phyloP scores from a whole-genome alignment of 2,113 vertebrate genomes.

The Sinocyclocheilus anophthalmus region DNA sequence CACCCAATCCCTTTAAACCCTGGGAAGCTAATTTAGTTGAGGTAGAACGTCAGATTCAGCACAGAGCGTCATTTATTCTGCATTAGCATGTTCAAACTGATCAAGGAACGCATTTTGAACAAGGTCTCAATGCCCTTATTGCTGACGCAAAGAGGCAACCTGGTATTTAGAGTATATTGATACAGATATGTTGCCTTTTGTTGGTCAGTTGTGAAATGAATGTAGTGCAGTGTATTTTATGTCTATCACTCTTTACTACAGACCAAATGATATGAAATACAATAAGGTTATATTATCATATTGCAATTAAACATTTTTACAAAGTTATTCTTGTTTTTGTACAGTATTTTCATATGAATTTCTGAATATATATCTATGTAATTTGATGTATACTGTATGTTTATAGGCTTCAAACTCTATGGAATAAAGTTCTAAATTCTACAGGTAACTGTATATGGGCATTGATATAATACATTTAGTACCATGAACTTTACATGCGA shows the following conservation, averaged over 20 bases:
- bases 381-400: slow-evolving; percentile 14
- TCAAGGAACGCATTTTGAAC: background rate
- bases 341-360: slow-evolving; percentile 79
- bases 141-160: background rate
- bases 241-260: slow-evolving; percentile 80
- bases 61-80: background rate
- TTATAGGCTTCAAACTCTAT: background rate
- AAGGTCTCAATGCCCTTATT: background rate
- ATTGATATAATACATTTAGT: slow-evolving; percentile 44
- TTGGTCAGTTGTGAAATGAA: slow-evolving; percentile 74
- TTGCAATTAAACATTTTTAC: slow-evolving; percentile 87
- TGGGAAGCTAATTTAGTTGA: background rate
- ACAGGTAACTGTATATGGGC: slow-evolving; percentile 47
- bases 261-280: slow-evolving; percentile 78
- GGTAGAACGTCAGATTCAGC: background rate
- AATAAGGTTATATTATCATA: slow-evolving; percentile 65
- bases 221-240: slow-evolving; percentile 78
- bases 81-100: background rate
- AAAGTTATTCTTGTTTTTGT: slow-evolving; percentile 88
- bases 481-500: slow-evolving; percentile 10
- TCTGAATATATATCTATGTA: slow-evolving; percentile 73
- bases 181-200: slow-evolving; percentile 41
- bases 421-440: background rate
- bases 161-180: background rate
- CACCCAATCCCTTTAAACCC: no score